Conservation (phyloP, 37 sponge, comb jelly and placozoan genomes). For the Corticium candelabrum region DNA sequence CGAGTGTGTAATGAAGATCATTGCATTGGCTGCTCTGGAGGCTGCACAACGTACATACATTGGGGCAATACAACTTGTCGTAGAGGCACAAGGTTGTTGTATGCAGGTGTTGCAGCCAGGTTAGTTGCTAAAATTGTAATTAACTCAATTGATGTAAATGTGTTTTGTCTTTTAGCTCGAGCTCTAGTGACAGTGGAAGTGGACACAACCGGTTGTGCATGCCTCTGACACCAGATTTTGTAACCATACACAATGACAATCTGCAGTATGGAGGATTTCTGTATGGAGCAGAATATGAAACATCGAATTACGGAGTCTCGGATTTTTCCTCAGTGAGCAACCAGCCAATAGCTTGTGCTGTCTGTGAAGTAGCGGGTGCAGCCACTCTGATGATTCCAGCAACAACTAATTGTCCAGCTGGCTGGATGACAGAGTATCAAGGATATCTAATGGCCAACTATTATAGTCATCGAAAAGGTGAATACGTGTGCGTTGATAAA, state of each 20-base stretch:
- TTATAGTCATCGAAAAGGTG: neutral
- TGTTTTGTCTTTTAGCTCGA: neutral
- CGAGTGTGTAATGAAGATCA: neutral
- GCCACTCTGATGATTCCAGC: conserved; percentile 12
- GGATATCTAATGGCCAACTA: conserved; percentile 18
- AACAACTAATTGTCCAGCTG: conserved; percentile 2
- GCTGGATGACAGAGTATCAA: conserved; percentile 16
- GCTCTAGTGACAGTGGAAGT: neutral
- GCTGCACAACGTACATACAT: neutral
- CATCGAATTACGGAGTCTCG: neutral
- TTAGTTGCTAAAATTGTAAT: no score
- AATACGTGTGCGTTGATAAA: conserved; percentile 15
- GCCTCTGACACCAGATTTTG: neutral
- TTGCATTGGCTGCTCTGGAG: neutral
- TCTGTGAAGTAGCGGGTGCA: conserved; percentile 6
- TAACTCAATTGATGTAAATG: no score
- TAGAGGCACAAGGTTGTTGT: neutral
- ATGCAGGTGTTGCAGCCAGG: neutral
- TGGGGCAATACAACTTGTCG: neutral
- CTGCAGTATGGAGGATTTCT: neutral
- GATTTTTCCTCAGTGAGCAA: neutral
- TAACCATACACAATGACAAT: neutral
- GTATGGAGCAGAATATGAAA: neutral
- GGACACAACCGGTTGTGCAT: neutral
- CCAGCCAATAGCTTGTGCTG: conserved; percentile 9